A percentile compares a stretch with the other conserved stretches of the same genome.
phyloP scores from a whole-genome alignment of 2,888 invertebrate species.

The Cryptus armator region DNA sequence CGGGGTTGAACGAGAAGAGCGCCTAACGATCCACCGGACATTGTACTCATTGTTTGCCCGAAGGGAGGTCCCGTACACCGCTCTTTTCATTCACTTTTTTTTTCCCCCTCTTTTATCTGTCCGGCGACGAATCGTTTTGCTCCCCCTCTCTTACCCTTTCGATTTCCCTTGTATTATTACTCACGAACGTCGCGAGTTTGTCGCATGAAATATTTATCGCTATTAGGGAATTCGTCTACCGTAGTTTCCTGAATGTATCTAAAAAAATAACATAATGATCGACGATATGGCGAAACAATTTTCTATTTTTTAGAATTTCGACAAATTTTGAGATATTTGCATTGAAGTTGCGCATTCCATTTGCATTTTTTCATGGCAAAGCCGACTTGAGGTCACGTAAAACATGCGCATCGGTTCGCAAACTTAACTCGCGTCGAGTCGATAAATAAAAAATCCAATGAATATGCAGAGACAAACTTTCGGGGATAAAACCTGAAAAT shows the following conservation, averaged over 20 bases:
- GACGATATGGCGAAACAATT: not conserved
- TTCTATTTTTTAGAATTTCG: not conserved
- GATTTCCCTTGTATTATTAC: constrained; percentile 2
- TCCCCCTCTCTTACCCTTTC: constrained; percentile 8
- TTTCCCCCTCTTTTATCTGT: constrained; percentile 33
- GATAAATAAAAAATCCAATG: no score
- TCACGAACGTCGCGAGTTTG: not conserved
- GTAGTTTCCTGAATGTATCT: not conserved
- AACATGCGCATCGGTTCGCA: no score
- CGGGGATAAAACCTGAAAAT: no score
- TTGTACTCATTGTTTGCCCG: constrained; percentile 73
- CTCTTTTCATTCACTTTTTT: constrained; percentile 40
- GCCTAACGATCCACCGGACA: constrained; percentile 73
- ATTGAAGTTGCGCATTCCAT: not conserved
- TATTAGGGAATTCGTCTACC: not conserved
- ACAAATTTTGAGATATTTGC: not conserved
- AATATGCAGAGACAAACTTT: no score
- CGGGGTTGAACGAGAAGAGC: constrained; percentile 68
- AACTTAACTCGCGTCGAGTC: no score
- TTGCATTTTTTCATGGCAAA: no score
- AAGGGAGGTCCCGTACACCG: constrained; percentile 63
- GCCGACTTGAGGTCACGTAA: no score
- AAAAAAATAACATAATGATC: not conserved
- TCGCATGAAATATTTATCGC: constrained; percentile 4
- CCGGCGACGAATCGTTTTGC: constrained; percentile 37